Percentiles rank a stretch among this genome's conserved stretches.
These are phyloP conservation scores for Cantharis flavilabris DNA, from an alignment of 2,888 invertebrate species.

Conservation along the genomic window DNA sequence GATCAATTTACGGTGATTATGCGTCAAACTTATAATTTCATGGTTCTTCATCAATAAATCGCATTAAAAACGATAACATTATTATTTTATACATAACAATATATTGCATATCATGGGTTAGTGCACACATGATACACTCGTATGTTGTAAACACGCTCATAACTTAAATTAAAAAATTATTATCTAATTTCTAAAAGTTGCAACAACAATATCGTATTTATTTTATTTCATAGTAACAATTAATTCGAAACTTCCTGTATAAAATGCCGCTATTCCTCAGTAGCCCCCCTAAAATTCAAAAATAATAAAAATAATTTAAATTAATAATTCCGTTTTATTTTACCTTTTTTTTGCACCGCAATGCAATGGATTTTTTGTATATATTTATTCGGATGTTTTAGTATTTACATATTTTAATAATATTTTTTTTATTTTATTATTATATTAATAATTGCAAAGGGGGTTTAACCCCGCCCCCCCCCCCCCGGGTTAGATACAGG, in stretches of 20 bases:
- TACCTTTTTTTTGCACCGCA: no score
- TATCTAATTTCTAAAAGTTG: not conserved
- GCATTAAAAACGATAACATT: not conserved
- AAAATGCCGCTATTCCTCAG: no score
- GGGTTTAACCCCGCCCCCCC: no score
- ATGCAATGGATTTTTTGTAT: no score
- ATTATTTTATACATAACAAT: not conserved
- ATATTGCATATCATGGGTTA: not conserved
- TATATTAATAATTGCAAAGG: no score
- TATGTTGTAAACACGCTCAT: not conserved
- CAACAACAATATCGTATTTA: not conserved
- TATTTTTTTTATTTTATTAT: no score
- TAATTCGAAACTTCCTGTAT: not conserved
- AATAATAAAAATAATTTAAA: no score
- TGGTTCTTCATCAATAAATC: not conserved
- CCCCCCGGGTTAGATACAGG: no score
- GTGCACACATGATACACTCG: not conserved
- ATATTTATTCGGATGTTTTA: no score
- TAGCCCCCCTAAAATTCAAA: no score
- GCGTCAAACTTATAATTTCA: not conserved
- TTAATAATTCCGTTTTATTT: no score
- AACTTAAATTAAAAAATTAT: not conserved
- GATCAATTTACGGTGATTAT: not conserved
- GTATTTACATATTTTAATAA: no score
- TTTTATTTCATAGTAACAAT: not conserved